Evolutionary conservation across 2,797 vertebrate species (phyloP).

Genomic region (Tragelaphus oryx): DNA sequence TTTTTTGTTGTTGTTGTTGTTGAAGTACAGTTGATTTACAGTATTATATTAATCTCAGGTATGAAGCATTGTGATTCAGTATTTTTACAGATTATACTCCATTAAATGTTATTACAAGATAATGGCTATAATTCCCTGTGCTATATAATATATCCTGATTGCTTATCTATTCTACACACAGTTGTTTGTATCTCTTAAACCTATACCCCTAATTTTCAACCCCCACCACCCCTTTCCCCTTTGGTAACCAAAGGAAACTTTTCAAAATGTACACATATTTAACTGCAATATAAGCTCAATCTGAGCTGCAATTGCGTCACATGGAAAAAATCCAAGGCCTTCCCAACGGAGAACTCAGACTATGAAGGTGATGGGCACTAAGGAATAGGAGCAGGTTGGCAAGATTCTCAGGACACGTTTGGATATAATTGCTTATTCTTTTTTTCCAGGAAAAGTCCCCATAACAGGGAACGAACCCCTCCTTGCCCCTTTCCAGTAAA

Average conservation of each 20-base stretch:
- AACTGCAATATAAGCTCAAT: background rate
- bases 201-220: background rate
- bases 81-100: background rate
- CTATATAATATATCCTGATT: background rate
- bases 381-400: background rate
- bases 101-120: background rate
- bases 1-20: background rate
- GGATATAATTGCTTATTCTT: background rate
- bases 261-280: background rate
- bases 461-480: conserved; percentile 64
- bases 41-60: background rate
- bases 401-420: conserved; percentile 48
- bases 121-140: background rate
- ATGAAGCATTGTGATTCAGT: background rate
- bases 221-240: background rate
- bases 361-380: background rate
- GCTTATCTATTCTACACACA: background rate
- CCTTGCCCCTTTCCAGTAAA: conserved; percentile 73
- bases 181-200: background rate
- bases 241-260: background rate
- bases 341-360: background rate
- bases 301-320: background rate
- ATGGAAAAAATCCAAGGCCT: background rate
- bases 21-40: background rate
- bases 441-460: conserved; percentile 42